Evolutionary conservation across 2,113 vertebrate genomes (phyloP).

Genomic region (Vidua chalybeata): DNA sequence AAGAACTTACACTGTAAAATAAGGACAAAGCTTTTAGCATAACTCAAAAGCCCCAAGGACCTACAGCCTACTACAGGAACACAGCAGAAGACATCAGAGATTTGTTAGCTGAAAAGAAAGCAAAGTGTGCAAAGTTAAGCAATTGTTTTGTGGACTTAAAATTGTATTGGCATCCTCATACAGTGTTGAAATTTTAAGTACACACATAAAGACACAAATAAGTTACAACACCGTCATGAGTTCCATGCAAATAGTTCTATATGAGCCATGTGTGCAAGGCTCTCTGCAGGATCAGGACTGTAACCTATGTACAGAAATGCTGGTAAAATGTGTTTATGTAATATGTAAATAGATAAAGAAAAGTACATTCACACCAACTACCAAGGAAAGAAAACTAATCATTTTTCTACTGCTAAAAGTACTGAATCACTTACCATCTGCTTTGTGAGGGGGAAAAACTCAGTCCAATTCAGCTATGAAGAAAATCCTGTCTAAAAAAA

Average conservation of each 20-base stretch:
- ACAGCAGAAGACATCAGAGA: neutral
- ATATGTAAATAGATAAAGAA: constrained; percentile 65
- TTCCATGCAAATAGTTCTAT: neutral
- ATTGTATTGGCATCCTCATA: neutral
- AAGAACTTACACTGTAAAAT: neutral
- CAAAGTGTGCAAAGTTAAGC: neutral
- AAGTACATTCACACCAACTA: constrained; percentile 60
- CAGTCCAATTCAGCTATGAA: constrained; percentile 35
- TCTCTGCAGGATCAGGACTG: neutral
- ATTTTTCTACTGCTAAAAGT: constrained; percentile 41
- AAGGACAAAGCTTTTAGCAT: neutral
- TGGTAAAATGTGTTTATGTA: constrained; percentile 33
- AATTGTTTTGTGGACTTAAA: neutral
- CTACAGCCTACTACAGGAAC: neutral
- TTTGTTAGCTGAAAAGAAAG: neutral
- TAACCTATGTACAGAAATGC: neutral
- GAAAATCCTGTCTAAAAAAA: constrained; percentile 60
- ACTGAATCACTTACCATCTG: constrained; percentile 68
- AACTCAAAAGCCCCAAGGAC: neutral
- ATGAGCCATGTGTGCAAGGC: neutral
- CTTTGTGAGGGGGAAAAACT: neutral
- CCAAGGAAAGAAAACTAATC: constrained; percentile 53
- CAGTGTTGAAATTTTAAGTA: neutral
- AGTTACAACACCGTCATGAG: neutral
- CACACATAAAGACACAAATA: neutral